These are phyloP conservation scores for Sebastes vulpes DNA, from an alignment of 2,797 vertebrate species.

Conservation along the genomic window DNA sequence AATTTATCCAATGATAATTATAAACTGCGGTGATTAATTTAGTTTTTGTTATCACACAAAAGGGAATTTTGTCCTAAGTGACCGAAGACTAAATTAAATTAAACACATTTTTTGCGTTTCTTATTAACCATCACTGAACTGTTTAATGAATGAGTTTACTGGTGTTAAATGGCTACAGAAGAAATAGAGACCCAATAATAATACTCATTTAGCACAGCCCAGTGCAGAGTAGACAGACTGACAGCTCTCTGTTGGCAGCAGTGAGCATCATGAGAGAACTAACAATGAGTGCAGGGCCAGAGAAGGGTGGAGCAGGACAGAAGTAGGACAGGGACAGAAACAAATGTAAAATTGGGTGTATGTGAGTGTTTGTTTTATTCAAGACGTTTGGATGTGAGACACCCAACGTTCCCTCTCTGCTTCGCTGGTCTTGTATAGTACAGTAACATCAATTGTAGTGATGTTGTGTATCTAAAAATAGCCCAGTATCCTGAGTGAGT, in stretches of 20 bases:
- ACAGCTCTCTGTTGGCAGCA: conserved; percentile 12
- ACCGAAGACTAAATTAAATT: neutral
- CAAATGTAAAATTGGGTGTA: neutral
- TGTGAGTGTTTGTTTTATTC: neutral
- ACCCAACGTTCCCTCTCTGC: neutral
- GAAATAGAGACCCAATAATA: neutral
- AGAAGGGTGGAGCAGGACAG: neutral
- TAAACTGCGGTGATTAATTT: neutral
- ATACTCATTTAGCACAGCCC: neutral
- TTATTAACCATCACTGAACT: neutral
- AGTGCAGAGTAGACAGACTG: neutral
- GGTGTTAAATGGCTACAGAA: neutral
- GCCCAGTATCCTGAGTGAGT: neutral
- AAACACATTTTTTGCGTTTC: neutral
- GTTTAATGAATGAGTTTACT: neutral
- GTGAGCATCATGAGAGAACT: conserved; percentile 15
- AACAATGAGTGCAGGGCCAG: conserved; percentile 9
- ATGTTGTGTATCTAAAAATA: neutral
- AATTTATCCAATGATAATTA: neutral
- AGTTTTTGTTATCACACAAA: neutral
- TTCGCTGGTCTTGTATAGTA: neutral
- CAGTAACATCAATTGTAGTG: neutral
- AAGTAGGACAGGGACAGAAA: conserved; percentile 13
- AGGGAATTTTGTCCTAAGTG: rapidly evolving
- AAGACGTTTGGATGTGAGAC: neutral